phyloP scores from a whole-genome alignment of 2,113 vertebrate species.

The Triplophysa rosa region DNA sequence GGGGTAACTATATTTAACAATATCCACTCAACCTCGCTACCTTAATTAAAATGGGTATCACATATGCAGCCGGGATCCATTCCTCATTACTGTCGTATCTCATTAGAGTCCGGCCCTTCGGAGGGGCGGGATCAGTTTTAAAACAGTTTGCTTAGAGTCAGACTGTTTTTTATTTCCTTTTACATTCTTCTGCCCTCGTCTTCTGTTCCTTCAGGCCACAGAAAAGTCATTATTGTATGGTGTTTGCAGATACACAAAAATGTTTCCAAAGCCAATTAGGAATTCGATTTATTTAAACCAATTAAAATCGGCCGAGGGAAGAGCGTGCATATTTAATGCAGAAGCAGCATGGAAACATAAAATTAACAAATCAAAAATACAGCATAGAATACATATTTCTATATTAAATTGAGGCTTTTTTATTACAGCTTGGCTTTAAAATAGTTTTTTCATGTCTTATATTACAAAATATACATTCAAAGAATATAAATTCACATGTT shows the following conservation, averaged over 20 bases:
- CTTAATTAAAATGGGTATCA: slow-evolving; percentile 80
- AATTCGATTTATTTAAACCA: slow-evolving; percentile 37
- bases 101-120: slow-evolving; percentile 69
- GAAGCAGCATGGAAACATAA: slow-evolving; percentile 7
- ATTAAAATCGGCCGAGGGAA: slow-evolving; percentile 37
- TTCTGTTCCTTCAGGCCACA: slow-evolving; percentile 58
- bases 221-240: slow-evolving; percentile 56
- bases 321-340: slow-evolving; percentile 23
- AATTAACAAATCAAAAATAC: slow-evolving; percentile 10
- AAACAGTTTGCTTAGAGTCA: slow-evolving; percentile 70
- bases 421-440: slow-evolving; percentile 20
- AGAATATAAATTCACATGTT: not conserved
- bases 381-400: not conserved
- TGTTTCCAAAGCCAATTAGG: slow-evolving; percentile 55
- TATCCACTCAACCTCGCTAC: slow-evolving; percentile 63
- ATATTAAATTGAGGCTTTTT: too few species aligned
- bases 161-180: slow-evolving; percentile 59
- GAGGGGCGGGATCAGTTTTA: slow-evolving; percentile 63
- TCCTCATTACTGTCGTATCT: slow-evolving; percentile 80
- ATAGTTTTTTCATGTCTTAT: not conserved
- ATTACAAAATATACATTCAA: slow-evolving; percentile 10
- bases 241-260: slow-evolving; percentile 32
- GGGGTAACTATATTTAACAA: slow-evolving; percentile 80
- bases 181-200: slow-evolving; percentile 49
- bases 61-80: slow-evolving; percentile 74